Evolutionary conservation across 2,113 vertebrate genomes (phyloP).

Genomic region (Neodon shergylaensis): DNA sequence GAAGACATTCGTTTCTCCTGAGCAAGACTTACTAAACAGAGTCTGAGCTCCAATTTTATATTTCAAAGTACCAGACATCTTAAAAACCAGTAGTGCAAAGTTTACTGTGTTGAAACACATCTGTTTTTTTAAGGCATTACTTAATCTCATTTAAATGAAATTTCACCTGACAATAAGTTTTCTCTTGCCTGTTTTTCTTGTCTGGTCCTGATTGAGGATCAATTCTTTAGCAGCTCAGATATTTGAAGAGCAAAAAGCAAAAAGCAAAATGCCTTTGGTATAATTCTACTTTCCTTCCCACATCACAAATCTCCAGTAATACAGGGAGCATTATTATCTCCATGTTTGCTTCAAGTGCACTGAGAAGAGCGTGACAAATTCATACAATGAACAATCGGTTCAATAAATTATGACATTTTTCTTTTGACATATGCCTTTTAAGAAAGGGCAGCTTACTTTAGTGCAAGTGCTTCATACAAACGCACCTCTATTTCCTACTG

Average conservation of each 20-base stretch:
- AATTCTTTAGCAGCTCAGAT: background rate
- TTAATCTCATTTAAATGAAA: slow-evolving; percentile 38
- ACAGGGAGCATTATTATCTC: background rate
- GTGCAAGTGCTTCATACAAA: background rate
- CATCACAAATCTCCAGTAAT: background rate
- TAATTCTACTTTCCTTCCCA: background rate
- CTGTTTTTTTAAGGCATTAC: background rate
- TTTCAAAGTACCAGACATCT: background rate
- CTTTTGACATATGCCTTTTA: background rate
- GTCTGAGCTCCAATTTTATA: background rate
- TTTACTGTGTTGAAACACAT: background rate
- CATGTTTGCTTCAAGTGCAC: background rate
- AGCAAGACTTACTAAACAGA: background rate
- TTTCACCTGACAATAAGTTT: background rate
- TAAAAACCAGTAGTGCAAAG: background rate
- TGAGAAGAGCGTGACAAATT: background rate
- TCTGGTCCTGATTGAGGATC: background rate
- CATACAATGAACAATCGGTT: slow-evolving; percentile 15
- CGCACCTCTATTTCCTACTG: background rate
- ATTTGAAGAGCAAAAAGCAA: background rate
- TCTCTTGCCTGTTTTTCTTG: background rate
- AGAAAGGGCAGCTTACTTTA: background rate
- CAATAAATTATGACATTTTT: background rate
- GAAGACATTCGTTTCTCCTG: background rate
- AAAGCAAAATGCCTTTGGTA: background rate